Evolutionary conservation across 2,113 vertebrate species (phyloP).

Genomic region (Neofelis nebulosa): DNA sequence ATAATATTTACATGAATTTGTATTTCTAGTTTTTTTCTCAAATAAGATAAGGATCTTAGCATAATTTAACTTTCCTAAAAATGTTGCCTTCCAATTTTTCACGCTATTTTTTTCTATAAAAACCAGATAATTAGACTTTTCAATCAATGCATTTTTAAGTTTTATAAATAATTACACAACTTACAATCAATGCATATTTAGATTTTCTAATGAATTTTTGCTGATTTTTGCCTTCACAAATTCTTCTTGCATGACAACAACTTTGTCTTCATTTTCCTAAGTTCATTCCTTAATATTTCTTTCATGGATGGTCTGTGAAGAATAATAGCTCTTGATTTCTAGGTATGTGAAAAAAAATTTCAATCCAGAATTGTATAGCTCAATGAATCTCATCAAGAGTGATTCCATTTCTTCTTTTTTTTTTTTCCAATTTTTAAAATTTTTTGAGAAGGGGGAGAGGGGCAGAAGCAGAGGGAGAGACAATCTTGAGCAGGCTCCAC

Average conservation of each 20-base stretch:
- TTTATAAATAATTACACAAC: constrained; percentile 9
- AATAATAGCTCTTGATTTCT: not conserved
- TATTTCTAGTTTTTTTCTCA: not conserved
- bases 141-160: not conserved
- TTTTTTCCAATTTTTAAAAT: too few relatives aligned
- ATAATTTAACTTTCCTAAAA: not conserved
- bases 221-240: not conserved
- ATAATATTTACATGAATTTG: not conserved
- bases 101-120: not conserved
- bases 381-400: not conserved
- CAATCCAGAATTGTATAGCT: not conserved
- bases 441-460: too few relatives aligned
- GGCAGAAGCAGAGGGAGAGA: too few relatives aligned
- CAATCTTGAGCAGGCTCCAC: too few relatives aligned
- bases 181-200: not conserved
- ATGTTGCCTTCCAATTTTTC: not conserved
- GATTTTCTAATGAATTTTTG: not conserved
- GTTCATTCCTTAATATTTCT: not conserved
- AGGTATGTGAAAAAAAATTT: not conserved
- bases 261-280: not conserved
- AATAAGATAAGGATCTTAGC: not conserved
- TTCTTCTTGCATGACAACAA: not conserved
- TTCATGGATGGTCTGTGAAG: not conserved
- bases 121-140: not conserved
- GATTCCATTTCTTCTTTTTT: not conserved